Percentiles rank a stretch among this genome's conserved stretches.
These are phyloP conservation scores for Syritta pipiens DNA, from an alignment of 2,888 invertebrate genomes.

Conservation along the genomic window DNA sequence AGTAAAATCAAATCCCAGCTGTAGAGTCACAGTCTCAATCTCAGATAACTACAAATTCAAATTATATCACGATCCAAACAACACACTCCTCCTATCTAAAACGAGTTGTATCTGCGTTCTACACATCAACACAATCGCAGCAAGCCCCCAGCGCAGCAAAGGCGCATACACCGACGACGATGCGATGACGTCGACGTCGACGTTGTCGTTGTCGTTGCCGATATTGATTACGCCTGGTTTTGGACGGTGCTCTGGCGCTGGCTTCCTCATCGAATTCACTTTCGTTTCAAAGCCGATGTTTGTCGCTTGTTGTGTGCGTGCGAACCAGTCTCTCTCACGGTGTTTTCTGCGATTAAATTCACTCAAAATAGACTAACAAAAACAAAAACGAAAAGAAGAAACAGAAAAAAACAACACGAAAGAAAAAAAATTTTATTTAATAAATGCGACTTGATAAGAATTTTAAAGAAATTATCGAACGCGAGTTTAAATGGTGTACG, in stretches of 20 bases:
- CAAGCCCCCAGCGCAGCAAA: conserved; percentile 18
- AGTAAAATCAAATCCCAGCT: too few species aligned
- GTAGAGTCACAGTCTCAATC: too few species aligned
- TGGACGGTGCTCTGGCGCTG: not conserved
- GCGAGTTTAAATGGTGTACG: conserved; percentile 37
- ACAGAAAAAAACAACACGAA: too few species aligned
- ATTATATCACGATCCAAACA: conserved; percentile 17
- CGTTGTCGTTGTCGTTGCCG: not conserved
- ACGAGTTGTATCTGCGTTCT: conserved; percentile 33
- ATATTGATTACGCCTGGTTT: conserved; percentile 22
- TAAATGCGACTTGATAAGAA: conserved; percentile 45
- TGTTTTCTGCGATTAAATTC: not conserved
- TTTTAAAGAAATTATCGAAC: conserved; percentile 35
- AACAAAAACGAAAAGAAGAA: too few species aligned
- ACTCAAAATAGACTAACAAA: not conserved
- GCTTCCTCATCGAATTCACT: conserved; percentile 23
- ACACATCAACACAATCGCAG: conserved; percentile 1
- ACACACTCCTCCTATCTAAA: not conserved
- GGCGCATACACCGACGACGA: not conserved
- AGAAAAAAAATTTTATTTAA: too few species aligned
- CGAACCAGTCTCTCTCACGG: not conserved
- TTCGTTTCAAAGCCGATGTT: conserved; percentile 39
- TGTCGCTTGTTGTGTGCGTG: not conserved
- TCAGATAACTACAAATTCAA: conserved; percentile 15
- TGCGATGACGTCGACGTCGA: conserved; percentile 22